Base-by-base conservation (phyloP, 2,888 invertebrate species). In the Incurvaria masculella region DNA sequence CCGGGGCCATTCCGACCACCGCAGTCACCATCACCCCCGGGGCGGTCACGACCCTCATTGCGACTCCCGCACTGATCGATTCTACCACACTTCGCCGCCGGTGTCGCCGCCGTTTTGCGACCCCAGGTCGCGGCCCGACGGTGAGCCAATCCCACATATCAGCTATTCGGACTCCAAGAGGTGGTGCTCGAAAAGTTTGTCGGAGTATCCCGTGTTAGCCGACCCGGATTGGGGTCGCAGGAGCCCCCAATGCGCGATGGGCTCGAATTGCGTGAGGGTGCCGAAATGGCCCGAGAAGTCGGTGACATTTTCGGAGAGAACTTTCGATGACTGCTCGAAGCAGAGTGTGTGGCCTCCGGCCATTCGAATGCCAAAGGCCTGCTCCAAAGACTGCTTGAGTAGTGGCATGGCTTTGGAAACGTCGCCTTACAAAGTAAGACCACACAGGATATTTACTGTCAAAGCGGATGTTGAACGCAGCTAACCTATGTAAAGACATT, bases 11-110 rank as follows among this genome's bases (percentile, higher is more conserved):
- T n/a, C n/a, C n/a, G n/a, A n/a, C n/a, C n/a, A 66, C 2, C 58
- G 68, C 11, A 59, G 64, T 21, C 61, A 74, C 45, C 75, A n/a
- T n/a, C n/a, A n/a, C n/a, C n/a, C n/a, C 1, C 53, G 59, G 16
- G 72, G 68, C 52, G 65, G 11, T 23, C 23, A 23, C 6, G 23
- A 23, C 6, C 23, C 23, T 23, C 10, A 23, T 23, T 23, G 23
- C 6, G 6, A 6, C 23, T 23, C 23, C 23, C n/a, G n/a, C n/a
- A n/a, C n/a, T n/a, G n/a, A n/a, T n/a, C n/a, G n/a, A n/a, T n/a
- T n/a, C n/a, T n/a, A n/a, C n/a, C n/a, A n/a, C n/a, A n/a, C n/a
- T n/a, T n/a, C n/a, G n/a, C 23, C 23, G 10, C 23, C 23, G 23
- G 23, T 5, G 14, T 33, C 33, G 8, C 33, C 33, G 33, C 33